Evolutionary conservation across 2,797 vertebrate species (phyloP).

Genomic region (Rallus crepitans): DNA sequence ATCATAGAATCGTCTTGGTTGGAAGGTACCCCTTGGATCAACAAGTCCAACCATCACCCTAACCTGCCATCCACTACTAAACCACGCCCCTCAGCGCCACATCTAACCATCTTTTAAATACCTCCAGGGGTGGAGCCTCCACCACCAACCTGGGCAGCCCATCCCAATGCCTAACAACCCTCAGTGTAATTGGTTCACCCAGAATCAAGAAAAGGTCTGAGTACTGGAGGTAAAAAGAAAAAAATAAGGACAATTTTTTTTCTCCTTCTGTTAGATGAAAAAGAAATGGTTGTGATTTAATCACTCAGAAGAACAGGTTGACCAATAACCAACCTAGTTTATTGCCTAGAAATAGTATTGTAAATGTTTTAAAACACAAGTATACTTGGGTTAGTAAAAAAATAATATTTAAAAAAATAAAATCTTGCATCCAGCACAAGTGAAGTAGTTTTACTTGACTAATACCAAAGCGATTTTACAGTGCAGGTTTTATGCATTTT

Average conservation of each 20-base stretch:
- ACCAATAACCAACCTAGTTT: neutral
- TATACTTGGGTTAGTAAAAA: neutral
- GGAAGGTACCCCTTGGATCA: too few species aligned
- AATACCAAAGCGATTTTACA: neutral
- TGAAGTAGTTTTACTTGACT: neutral
- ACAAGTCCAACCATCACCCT: too few species aligned
- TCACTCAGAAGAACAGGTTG: neutral
- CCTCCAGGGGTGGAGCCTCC: too few species aligned
- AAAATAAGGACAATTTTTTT: neutral
- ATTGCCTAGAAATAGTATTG: neutral
- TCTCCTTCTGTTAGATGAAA: neutral
- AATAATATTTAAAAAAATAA: neutral
- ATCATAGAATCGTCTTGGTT: too few species aligned
- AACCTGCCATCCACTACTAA: too few species aligned
- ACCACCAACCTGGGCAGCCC: too few species aligned
- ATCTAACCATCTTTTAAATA: too few species aligned
- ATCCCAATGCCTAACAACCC: too few species aligned
- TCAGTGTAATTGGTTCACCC: neutral
- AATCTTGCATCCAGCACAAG: neutral
- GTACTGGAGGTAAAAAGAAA: neutral
- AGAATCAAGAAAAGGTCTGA: neutral
- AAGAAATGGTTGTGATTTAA: neutral
- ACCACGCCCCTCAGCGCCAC: too few species aligned
- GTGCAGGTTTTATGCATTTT: neutral
- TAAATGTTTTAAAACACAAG: neutral